Evolutionary conservation across 2,113 vertebrate genomes (phyloP).

Genomic region (Aix galericulata): DNA sequence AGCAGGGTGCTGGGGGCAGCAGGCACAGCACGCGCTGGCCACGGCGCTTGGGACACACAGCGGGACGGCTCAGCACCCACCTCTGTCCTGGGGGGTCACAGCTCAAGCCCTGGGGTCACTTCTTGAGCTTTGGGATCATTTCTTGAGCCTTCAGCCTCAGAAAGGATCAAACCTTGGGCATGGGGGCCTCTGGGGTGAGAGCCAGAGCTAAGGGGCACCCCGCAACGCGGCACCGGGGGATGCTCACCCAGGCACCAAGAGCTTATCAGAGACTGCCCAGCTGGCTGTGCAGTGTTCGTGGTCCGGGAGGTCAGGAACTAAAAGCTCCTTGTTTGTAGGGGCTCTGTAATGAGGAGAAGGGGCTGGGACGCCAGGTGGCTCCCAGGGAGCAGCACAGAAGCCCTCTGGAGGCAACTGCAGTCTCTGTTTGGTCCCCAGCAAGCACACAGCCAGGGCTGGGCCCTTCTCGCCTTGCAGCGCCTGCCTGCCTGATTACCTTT

Average conservation of each 20-base stretch:
- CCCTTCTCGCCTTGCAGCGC: background rate
- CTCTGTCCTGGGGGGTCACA: background rate
- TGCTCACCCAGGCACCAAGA: background rate
- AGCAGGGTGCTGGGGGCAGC: background rate
- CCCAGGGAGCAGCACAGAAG: background rate
- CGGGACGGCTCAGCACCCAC: background rate
- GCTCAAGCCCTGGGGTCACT: background rate
- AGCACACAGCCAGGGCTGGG: background rate
- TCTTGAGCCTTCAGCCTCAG: background rate
- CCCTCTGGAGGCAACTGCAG: background rate
- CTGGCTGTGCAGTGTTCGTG: background rate
- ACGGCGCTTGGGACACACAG: rapidly evolving
- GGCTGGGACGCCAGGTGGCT: background rate
- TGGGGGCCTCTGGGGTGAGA: background rate
- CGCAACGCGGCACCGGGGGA: background rate
- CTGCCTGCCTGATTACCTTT: background rate
- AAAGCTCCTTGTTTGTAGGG: background rate
- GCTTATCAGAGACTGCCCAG: background rate
- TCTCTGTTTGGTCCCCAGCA: background rate
- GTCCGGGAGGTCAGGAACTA: background rate
- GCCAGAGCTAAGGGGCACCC: rapidly evolving
- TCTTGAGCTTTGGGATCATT: background rate
- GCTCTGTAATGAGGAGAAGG: background rate
- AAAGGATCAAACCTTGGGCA: background rate
- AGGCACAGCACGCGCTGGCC: rapidly evolving